Base-by-base conservation (phyloP, 2,888 invertebrate genomes). In the Pammene fasciana region DNA sequence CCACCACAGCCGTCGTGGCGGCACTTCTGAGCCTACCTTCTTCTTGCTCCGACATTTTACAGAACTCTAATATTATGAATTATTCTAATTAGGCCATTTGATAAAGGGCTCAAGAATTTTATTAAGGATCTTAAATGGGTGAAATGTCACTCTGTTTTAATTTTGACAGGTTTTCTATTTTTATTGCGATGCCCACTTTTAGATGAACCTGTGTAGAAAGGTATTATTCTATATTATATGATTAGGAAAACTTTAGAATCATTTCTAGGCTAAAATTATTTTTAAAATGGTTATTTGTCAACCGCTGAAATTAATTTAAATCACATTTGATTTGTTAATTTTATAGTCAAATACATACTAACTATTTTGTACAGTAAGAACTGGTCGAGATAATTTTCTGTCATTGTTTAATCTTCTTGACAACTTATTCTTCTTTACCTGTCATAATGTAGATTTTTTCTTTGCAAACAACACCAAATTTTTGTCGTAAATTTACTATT, bases 101-200 rank as follows among this genome's bases (percentile, higher is more conserved):
- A 78, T 80, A 82, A 80, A 75, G 76, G 79, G 78, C 75, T 76
- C 80, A 79, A 82, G 82, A 86, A 26, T 26, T 26, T 87, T 84
- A 79, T 85, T 50, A 13, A 76, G 75, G 73, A 82, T 80, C 76
- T 82, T 80, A 82, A 80, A 82, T 80, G 78, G 77, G 77, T 79
- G 77, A 86, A 84, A 88, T 79, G 89, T 90, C 89, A 89, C 86
- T 79, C 79, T 81, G 80, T 82, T 78, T 78, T 82, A 82, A 89
- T 88, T 90, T 90, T 89, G 91, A 89, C 91, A 86, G 73, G 65
- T 71, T 85, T 86, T 80, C 73, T 84, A 85, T 80, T 86, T 86
- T 87, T 85, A 78, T 72, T 65, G 61, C 73, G 71, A 74, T 76
- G 90, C 90, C 89, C 75, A 87, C 83, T 86, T 90, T 90, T 73